Percentiles rank a stretch among this genome's conserved stretches.
phyloP scores from a whole-genome alignment of 1,140 invertebrate genomes.

The Phortica variegata region DNA sequence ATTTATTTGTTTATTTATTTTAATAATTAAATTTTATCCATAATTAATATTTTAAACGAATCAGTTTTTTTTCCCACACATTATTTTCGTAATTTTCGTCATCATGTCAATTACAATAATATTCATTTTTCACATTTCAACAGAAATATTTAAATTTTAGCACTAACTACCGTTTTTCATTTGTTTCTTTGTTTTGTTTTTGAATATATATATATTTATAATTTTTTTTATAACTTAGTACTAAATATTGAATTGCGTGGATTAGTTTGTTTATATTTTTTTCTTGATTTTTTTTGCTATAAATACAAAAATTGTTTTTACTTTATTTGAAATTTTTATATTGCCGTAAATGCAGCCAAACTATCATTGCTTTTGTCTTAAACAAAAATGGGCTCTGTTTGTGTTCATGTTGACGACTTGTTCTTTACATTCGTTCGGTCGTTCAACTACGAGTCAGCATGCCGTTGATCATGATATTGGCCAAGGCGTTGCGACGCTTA shows the following conservation, averaged over 20 bases:
- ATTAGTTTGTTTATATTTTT: conserved; percentile 30
- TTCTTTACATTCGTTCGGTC: not conserved
- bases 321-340: not conserved
- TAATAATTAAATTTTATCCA: too few species aligned
- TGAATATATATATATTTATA: conserved; percentile 16
- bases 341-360: not conserved
- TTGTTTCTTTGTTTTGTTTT: conserved; percentile 14
- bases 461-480: conserved; percentile 95
- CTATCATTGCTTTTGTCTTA: not conserved
- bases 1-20: too few species aligned
- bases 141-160: too few species aligned
- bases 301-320: conserved; percentile 2
- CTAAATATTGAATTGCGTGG: conserved; percentile 39
- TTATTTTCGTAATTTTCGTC: too few species aligned
- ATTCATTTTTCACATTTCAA: too few species aligned
- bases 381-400: too few species aligned
- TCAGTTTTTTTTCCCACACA: too few species aligned
- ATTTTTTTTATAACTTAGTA: conserved; percentile 28
- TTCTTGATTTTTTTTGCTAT: conserved; percentile 9
- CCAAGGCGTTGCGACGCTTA: conserved; percentile 83
- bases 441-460: conserved; percentile 62
- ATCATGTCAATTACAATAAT: too few species aligned
- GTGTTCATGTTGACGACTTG: too few species aligned
- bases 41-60: too few species aligned
- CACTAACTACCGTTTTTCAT: not conserved